Base-by-base conservation (phyloP, 2,797 vertebrate species). In the Gymnopithys bicolor region DNA sequence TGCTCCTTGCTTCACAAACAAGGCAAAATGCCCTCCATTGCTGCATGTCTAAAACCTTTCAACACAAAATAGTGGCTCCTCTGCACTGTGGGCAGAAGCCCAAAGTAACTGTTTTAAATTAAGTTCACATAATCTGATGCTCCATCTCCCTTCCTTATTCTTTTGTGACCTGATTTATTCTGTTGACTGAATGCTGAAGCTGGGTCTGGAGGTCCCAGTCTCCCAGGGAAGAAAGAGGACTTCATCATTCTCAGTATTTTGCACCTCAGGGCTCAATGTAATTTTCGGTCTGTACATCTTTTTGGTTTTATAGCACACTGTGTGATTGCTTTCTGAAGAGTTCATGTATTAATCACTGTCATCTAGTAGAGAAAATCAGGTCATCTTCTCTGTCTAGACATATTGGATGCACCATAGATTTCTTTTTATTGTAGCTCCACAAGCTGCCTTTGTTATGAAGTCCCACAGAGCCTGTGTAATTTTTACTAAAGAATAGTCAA, bases 331-430 rank as follows among this genome's bases (percentile, higher is more conserved):
- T 84, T 77, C 13, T 1, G 2, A 88, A 28, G n/a, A 94, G 13
- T 81, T 84, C n/a, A 62, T 49, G 13, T 69, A 86, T 88, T 88
- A 93, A 84, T 88, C 83, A 84, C 32, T 88, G 49, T 60, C 73
- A 90, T 51, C 43, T 62, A 71, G 25, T 30, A 68, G 33, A 90
- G 66, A 75, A 82, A 91, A 93, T 74, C n/a, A 78, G 60, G 69
- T 90, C n/a, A 59, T 78, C 49, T 91, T 59, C 49, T 71, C 49
- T 84, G 23, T 75, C 37, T 75, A 64, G 49, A 33, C 62, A 52
- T 46, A 73, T 18, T 59, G 27, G 67, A 59, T 66, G 11, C 10
- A 28, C 13, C 16, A 43, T 24, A 81, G 28, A 78, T 66, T 78
- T 89, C 10, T 51, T 83, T 63, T 55, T n/a, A 33, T n/a, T 74